phyloP scores from a whole-genome alignment of 1,140 invertebrate genomes.

The Bombus pyrosoma region DNA sequence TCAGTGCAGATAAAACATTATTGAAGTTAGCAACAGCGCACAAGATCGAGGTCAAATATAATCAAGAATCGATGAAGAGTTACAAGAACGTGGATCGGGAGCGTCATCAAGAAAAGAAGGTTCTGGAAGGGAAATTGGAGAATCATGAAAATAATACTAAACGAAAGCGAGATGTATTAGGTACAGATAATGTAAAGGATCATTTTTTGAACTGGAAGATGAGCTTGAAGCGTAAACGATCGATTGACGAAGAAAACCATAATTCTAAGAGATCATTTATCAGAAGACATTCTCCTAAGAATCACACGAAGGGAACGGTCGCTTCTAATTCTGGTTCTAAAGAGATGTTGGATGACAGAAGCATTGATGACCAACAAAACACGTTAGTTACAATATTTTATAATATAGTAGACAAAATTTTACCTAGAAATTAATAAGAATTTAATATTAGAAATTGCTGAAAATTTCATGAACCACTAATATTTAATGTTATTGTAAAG shows the following conservation, averaged over 20 bases:
- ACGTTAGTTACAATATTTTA: conserved; percentile 5
- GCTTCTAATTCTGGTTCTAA: neutral
- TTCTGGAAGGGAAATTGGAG: conserved; percentile 30
- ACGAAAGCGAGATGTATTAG: conserved; percentile 16
- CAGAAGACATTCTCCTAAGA: neutral
- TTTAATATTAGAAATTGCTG: neutral
- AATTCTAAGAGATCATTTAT: neutral
- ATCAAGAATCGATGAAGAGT: conserved; percentile 59
- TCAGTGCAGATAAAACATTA: conserved; percentile 52
- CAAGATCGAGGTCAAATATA: conserved; percentile 55
- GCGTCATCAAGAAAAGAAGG: conserved; percentile 38
- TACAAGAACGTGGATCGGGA: conserved; percentile 52
- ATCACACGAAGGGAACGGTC: neutral
- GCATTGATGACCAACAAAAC: neutral
- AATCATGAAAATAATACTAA: conserved; percentile 35
- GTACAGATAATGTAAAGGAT: neutral
- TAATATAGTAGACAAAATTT: neutral
- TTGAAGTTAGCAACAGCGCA: conserved; percentile 60
- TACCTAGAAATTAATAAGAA: neutral
- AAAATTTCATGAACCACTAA: neutral
- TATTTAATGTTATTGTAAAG: neutral
- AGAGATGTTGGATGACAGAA: neutral
- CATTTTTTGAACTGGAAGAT: neutral
- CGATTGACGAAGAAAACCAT: neutral
- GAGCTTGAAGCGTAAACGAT: neutral